Evolutionary conservation across 2,797 vertebrate species (phyloP), one percentile per base, ranked within the genome.

Genomic region (Sebastes oblongus): DNA sequence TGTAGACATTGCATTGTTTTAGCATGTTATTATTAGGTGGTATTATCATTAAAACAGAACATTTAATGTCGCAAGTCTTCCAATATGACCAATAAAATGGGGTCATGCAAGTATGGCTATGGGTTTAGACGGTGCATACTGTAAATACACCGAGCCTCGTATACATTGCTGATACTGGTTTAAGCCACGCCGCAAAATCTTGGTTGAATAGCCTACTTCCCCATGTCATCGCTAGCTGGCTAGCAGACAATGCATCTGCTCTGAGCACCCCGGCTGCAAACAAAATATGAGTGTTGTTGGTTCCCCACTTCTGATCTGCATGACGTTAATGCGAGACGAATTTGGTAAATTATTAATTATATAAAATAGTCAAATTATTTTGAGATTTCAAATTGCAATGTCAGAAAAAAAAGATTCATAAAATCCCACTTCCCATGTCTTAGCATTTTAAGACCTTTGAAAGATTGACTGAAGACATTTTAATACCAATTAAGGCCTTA

Each of bases 281-380:
- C n/a, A 55, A 12, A 55, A 55, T 0, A 22, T 13, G 22, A 46
- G 42, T 55, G 0, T 12, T 55, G 52, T 12, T 22, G 11, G 54
- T 55, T 13, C 54, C 42, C 0, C 16, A 0, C 3, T 55, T 0
- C n/a, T 0, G n/a, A 22, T 1, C 10, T 13, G 10, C 10, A 0
- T 3, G 2, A 55, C 2, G 52, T 24, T 55, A 55, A 42, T 18
- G 39, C 0, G 0, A 42, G 14, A 39, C 5, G 12, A 5, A 6
- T 39, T 39, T 14, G 12, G 8, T 54, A n/a, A 54, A 54, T n/a
- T 54, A 54, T 54, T 10, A 36, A 36, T 10, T 39, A n/a, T 36
- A 36, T 12, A n/a, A 54, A 22, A 54, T 54, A 20, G 3, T 9
- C n/a, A 10, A 54, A 54, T n/a, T 54, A 22, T 39, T 42, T n/a